Base-by-base conservation (phyloP, 53 echinoderm and acorn worm species). In the Stichopus horrens region DNA sequence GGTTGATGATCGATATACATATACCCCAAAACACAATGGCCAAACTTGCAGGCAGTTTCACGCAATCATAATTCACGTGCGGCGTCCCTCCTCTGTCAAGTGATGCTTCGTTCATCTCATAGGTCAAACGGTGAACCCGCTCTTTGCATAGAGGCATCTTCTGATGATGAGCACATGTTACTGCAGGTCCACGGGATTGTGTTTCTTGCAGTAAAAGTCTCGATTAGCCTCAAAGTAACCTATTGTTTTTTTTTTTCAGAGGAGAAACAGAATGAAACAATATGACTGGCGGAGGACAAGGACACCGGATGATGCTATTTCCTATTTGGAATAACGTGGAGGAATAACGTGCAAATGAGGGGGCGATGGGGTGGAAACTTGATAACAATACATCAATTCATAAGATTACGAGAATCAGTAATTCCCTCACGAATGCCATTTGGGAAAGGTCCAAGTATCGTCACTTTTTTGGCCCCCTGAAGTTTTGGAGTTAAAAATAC, bases 171-270 rank as follows among this genome's bases (percentile, higher is more conserved):
- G 53, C 5, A 37, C 77, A 76, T 76, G 77, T 76, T 76, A 85
- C 8, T 52, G 66, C 85, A 85, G 65, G 66, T 85, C 65, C 59
- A 91, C 71, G 11, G 96, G 96, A 16, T 91, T 91, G 79, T 94
- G 88, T 52, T 88, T 90, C 88, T 88, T 86, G 93, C 96, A 96
- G 89, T 90, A 96, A 79, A 92, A 92, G 37, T 91, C 81, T 58
- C 93, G 91, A 79, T 92, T 88, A 18, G 88, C 89, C 57, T 94
- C 91, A 75, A 90, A 93, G 90, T 96, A 93, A 58, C 96, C 96
- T 96, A n/a, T 37, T 37, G 4, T 52, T 53, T 20, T 10, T 79
- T 21, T 9, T 23, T 5, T 54, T 23, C 13, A 9, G 11, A 55
- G 63, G 23, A 82, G 10, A 23, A 53, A n/a, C 13, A 19, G 13